A percentile compares a stretch with the other conserved stretches of the same genome.
Evolutionary conservation across 2,797 vertebrate species (phyloP).

Genomic region (Lutjanus argentimaculatus): DNA sequence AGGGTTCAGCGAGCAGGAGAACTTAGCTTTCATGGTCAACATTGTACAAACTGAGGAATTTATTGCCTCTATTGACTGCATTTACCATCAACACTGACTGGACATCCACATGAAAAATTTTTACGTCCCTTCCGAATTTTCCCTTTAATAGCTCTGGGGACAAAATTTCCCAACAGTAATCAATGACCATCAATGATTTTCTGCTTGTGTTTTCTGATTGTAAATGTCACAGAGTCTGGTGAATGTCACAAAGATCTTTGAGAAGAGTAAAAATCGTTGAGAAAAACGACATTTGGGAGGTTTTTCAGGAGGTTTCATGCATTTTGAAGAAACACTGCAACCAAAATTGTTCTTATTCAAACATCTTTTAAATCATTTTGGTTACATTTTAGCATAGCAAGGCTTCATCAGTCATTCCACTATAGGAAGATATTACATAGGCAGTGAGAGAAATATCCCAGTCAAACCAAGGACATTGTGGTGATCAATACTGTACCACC

Average conservation of each 20-base stretch:
- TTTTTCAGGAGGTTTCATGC: conserved; percentile 49
- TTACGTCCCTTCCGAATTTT: no score
- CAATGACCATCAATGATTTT: conserved; percentile 67
- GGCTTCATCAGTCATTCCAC: conserved; percentile 63
- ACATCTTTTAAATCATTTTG: conserved; percentile 71
- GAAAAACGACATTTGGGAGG: conserved; percentile 44
- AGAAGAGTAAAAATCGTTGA: conserved; percentile 20
- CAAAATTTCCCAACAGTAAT: conserved; percentile 61
- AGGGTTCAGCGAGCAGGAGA: no score
- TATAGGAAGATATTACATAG: conserved; percentile 59
- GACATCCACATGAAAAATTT: no score
- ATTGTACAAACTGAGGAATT: no score
- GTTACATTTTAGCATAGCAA: conserved; percentile 72
- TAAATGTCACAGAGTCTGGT: conserved; percentile 63
- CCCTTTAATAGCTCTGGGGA: conserved; percentile 42
- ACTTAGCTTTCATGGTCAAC: no score
- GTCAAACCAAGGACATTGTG: conserved; percentile 68
- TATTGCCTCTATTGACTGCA: no score
- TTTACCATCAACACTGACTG: no score
- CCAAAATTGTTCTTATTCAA: conserved; percentile 65
- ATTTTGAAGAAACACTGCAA: conserved; percentile 69
- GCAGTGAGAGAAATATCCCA: conserved; percentile 59
- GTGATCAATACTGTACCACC: conserved; percentile 54
- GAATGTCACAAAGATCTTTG: conserved; percentile 37
- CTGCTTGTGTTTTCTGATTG: conserved; percentile 60